Base-by-base conservation (phyloP, 2,888 invertebrate genomes). In the Isotomurus palustris region DNA sequence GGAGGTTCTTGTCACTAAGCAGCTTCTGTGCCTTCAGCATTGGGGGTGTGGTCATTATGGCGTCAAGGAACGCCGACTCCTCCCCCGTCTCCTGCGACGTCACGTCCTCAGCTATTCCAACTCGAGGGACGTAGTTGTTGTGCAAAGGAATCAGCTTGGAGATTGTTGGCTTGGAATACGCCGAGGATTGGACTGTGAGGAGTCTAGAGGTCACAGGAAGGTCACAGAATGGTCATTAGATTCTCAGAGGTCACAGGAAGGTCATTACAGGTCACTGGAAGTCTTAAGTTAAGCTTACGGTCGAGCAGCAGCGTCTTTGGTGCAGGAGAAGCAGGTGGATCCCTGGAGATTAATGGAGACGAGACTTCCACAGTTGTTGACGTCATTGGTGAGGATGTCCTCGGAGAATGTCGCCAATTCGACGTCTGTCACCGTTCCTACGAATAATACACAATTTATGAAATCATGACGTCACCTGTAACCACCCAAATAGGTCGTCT, bases 61-160 rank as follows among this genome's bases (percentile, higher is more conserved):
- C 83, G 73, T 90, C 86, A 64, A 95, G 79, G 64, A 94, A 85
- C 25, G 82, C 82, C 66, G 85, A 84, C 75, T 91, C 88, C 78
- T 93, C 91, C 52, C 77, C 81, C 56, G 81, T 81, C 75, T 91
- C 89, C 24, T 66, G 36, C 65, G 84, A 78, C 2, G 87, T 88
- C 25, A 89, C 84, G 69, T 86, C 78, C 75, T 93, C 93, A 71
- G 85, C 83, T n/a, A 82, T 79, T 53, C 80, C 77, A 0, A 85
- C 83, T 67, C 87, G 83, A 58, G 85, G 77, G 72, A 90, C 84
- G 74, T 93, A 95, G 75, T 95, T 94, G 74, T 95, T 88, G 74
- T 87, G 83, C 41, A 95, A 80, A 5, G 80, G 77, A 43, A 83
- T 74, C 68, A 93, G 80, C 71, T 84, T 86, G 65, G 84, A 81